Percentiles rank a stretch among this genome's conserved stretches.
Conservation (phyloP, 2,113 vertebrate genomes). For the Camelus dromedarius region DNA sequence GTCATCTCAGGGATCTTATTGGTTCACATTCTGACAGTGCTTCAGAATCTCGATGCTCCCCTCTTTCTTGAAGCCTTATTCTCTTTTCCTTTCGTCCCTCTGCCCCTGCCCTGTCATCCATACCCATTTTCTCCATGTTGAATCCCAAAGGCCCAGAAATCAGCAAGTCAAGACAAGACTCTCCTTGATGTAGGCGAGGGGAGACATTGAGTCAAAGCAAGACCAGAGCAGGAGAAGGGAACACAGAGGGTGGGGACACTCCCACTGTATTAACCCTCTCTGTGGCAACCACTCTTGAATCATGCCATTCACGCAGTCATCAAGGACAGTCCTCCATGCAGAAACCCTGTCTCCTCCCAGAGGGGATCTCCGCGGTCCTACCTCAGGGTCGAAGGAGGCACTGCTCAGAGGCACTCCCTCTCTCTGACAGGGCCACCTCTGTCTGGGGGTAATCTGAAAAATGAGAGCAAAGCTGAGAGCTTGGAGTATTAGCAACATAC, state of each 20-base stretch:
- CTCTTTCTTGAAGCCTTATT: background rate
- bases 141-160: background rate
- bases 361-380: background rate
- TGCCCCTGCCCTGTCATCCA: background rate
- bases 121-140: background rate
- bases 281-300: background rate
- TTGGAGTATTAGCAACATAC: too few relatives aligned
- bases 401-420: background rate
- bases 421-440: too few relatives aligned
- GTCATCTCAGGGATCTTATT: background rate
- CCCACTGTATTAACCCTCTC: background rate
- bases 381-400: background rate
- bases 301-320: background rate
- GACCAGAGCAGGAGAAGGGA: background rate
- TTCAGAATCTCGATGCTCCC: background rate
- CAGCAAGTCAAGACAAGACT: background rate
- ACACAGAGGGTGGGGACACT: too few relatives aligned
- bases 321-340: background rate
- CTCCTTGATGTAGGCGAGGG: background rate
- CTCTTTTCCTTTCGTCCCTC: background rate
- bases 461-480: background rate
- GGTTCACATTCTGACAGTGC: background rate
- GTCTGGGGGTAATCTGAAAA: background rate
- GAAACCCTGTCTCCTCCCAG: background rate
- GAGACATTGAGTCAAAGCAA: background rate